These are phyloP conservation scores for Microdon myrmicae DNA, from an alignment of 2,888 invertebrate species.

Conservation along the genomic window DNA sequence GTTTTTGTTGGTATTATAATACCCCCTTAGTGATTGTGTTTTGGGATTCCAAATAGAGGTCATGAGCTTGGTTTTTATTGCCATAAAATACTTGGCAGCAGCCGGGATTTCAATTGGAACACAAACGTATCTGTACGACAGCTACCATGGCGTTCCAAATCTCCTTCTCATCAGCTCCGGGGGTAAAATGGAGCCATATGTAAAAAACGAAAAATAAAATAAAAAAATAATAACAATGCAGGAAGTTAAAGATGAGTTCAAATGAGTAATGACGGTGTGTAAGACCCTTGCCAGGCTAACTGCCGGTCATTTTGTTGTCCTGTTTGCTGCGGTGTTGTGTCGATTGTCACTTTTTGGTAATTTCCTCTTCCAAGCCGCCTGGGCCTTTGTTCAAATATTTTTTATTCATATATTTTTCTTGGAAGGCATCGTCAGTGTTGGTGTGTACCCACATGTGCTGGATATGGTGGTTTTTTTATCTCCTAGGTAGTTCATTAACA, in stretches of 20 bases:
- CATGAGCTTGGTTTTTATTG: conserved; percentile 34
- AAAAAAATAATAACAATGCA: conserved; percentile 35
- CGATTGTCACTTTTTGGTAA: not conserved
- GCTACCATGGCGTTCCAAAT: conserved; percentile 8
- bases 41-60: conserved; percentile 38
- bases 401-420: conserved; percentile 46
- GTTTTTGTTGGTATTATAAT: conserved; percentile 6
- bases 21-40: conserved; percentile 17
- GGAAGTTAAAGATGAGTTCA: conserved; percentile 42
- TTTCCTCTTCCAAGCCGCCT: not conserved
- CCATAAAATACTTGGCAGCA: conserved; percentile 42
- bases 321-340: conserved; percentile 14
- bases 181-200: not conserved
- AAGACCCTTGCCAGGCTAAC: conserved; percentile 41
- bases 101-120: conserved; percentile 23
- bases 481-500: conserved; percentile 6
- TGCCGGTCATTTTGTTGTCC: conserved; percentile 33
- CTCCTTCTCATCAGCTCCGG: conserved; percentile 6
- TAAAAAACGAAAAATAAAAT: conserved; percentile 4
- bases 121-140: conserved; percentile 10
- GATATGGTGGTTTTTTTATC: conserved; percentile 1
- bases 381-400: conserved; percentile 29
- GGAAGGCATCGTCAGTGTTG: conserved; percentile 13
- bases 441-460: conserved; percentile 11
- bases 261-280: conserved; percentile 41